A percentile compares a stretch with the other conserved stretches of the same genome.
Conservation (phyloP, 2,113 vertebrate genomes). For the Python bivittatus region DNA sequence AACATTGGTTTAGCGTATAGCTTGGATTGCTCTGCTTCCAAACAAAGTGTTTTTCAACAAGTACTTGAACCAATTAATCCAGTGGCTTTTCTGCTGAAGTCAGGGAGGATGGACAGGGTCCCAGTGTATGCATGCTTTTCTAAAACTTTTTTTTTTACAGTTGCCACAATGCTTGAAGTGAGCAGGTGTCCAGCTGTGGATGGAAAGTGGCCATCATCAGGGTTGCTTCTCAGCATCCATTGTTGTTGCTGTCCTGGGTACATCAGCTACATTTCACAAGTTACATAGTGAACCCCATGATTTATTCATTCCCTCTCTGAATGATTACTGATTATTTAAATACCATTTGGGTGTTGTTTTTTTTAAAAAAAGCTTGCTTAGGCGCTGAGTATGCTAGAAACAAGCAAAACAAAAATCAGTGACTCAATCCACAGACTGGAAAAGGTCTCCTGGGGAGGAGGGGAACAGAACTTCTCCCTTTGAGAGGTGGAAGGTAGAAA, state of each 20-base stretch:
- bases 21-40: background rate
- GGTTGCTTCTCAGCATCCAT: background rate
- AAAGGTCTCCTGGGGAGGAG: constrained; percentile 2
- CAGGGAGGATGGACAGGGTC: background rate
- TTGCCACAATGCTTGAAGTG: background rate
- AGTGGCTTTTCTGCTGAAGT: background rate
- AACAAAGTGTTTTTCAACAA: background rate
- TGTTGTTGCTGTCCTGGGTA: background rate
- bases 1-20: background rate
- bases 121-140: background rate
- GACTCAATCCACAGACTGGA: background rate
- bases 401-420: constrained; percentile 15
- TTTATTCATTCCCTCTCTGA: constrained; percentile 9
- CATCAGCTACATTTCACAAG: background rate
- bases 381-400: background rate
- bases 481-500: constrained; percentile 11
- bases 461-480: background rate
- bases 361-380: constrained; percentile 19
- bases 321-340: constrained; percentile 16
- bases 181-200: background rate
- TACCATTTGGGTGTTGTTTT: background rate
- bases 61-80: background rate
- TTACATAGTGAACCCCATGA: background rate
- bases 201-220: background rate
- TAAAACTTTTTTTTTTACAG: background rate